Evolutionary conservation across 2,888 invertebrate species (phyloP), one percentile per base, ranked within the genome.

Genomic region (Palloptera scutellata): DNA sequence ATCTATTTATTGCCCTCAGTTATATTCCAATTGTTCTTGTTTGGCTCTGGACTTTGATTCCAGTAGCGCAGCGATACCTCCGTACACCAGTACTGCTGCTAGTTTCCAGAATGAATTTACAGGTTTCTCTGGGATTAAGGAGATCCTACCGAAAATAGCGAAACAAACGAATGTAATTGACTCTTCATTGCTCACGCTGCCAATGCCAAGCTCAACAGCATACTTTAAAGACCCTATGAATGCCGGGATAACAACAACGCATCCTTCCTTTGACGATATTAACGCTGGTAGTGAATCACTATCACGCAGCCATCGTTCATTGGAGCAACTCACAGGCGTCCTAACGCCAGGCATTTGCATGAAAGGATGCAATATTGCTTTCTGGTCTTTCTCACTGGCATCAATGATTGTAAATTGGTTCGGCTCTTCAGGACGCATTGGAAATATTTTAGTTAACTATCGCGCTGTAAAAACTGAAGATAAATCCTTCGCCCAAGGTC

Each of bases 401-500:
- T 86, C 86, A 3, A 86, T 86, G 77, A 69, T 89, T 6, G 87
- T 88, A 66, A 89, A 90, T 74, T 86, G 88, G 71, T 80, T 91
- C 19, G 88, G 88, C 3, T 88, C 89, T 13, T 89, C 90, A n/a
- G 90, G 90, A 0, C 87, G 88, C 74, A 89, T 91, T 69, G 90
- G 90, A 61, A 90, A 89, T 74, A 86, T 90, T 42, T 83, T 91
- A 63, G 88, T 91, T 1, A 89, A 89, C 77, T 89, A 90, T 79
- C 88, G 91, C 70, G 87, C 88, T 66, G 90, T 91, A 9, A 86
- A 87, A 11, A 86, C 86, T 0, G 85, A 87, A 70, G 90, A 91
- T 74, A 91, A 91, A 78, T 88, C 90, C 11, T 87, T 91, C 74
- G 89, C 90, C 0, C 89, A 90, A 78, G 91, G 90, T 1, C 81